Evolutionary conservation across 2,797 vertebrate species (phyloP), one percentile per base, ranked within the genome.

Genomic region (Urophycis tenuis): DNA sequence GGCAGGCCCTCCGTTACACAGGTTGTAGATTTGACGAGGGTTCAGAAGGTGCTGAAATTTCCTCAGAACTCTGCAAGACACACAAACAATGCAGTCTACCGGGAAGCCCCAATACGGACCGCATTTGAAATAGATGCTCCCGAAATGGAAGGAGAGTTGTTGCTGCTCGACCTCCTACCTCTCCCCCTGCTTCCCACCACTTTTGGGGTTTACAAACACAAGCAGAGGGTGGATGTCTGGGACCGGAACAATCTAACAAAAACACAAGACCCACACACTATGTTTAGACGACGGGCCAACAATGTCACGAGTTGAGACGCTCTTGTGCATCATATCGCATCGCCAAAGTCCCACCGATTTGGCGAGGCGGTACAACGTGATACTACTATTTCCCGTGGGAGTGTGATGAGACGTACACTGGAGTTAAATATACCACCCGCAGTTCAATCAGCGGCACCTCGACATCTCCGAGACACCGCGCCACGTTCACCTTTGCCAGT

Each of bases 191-290:
- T 96, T 98, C 76, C 97, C 97, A 53, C 97, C 97, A 84, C 97
- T 97, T 89, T 95, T 98, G 34, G 95, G 97, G 81, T 98, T 98
- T 64, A 97, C 95, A 84, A 97, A 97, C 82, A 98, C 95, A 85
- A 97, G 91, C 80, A 97, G 92, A 17, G 97, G 97, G 82, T 96
- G 95, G 73, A 90, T 95, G 80, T 92, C 87, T 76, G 91, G 78
- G 81, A 95, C 79, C 3, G 94, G 93, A 80, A 88, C 90, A 80
- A 96, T 93, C 97, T 97, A 84, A 75, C 73, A 73, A 79, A 80
- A 73, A 73, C 19, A 64, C 8, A 31, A 22, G 72, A 78, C 12
- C 29, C 1, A n/a, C 60, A n/a, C 60, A 14, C 60, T 29, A 25
- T 67, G 60, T 67, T 67, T 67, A 67, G 60, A 67, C 8, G 60